phyloP scores from a whole-genome alignment of 2,113 vertebrate species.

The Heteronetta atricapilla region DNA sequence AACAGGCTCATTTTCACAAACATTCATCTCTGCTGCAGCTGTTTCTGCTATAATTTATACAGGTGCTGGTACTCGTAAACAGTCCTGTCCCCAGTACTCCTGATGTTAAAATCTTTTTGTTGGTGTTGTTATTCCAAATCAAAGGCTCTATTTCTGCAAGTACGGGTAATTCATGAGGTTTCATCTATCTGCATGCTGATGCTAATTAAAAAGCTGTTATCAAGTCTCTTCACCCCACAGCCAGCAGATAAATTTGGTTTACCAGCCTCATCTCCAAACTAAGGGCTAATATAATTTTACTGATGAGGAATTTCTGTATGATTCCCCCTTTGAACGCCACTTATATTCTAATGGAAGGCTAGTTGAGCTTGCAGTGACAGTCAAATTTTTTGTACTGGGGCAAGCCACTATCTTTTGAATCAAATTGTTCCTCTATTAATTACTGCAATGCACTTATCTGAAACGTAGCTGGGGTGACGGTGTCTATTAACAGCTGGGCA shows the following conservation, averaged over 20 bases:
- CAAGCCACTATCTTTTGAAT: conserved; percentile 21
- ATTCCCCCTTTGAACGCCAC: not conserved
- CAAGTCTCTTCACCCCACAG: conserved; percentile 24
- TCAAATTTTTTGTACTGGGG: not conserved
- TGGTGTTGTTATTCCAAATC: not conserved
- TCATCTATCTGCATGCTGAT: conserved; percentile 18
- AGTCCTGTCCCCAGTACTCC: not conserved
- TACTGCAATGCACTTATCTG: not conserved
- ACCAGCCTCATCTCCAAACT: conserved; percentile 18
- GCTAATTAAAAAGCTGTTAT: conserved; percentile 55
- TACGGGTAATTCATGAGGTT: conserved; percentile 4
- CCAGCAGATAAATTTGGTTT: conserved; percentile 53
- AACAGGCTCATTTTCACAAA: not conserved
- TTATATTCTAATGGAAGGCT: not conserved
- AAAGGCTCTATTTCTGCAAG: conserved; percentile 22
- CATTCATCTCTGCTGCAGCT: conserved; percentile 39
- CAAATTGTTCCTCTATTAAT: conserved; percentile 47
- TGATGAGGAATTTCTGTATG: conserved; percentile 30
- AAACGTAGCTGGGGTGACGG: not conserved
- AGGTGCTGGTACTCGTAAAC: conserved; percentile 5
- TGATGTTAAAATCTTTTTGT: conserved; percentile 34
- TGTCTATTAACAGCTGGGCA: conserved; percentile 11
- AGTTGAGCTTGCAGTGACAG: not conserved
- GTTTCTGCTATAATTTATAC: conserved; percentile 16
- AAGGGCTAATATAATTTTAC: conserved; percentile 45